Evolutionary conservation across 2,113 vertebrate genomes (phyloP), one percentile per base, ranked within the genome.

Genomic region (Corythornis cristatus): DNA sequence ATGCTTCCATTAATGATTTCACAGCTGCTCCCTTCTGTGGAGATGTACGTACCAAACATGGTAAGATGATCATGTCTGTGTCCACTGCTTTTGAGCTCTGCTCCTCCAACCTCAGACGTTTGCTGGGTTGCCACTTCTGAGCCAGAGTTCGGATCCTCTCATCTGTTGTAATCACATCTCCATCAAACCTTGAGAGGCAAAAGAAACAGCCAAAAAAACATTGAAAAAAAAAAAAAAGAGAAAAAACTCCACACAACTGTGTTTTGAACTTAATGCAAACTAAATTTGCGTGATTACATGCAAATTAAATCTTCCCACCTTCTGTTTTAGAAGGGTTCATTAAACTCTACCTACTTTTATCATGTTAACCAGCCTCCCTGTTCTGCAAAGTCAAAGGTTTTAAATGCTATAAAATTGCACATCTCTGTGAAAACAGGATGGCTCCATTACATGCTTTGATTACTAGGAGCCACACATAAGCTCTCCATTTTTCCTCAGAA

Each of bases 21-120:
- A 43, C 70, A 72, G 5, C 7, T 13, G 10, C 33, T 87, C 9
- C 19, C 79, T 46, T 84, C n/a, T 45, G 58, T 6, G 46, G 73
- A 42, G 67, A 50, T 3, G 7, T 4, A 93, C 97, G 35, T 97
- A 99, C 99, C 98, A 98, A 95, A 56, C 99, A 99, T 0, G 99
- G 98, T 12, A 99, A 96, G 86, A 99, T 98, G 53, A 99, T 98
- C 98, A 99, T 99, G 83, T 99, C 99, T 6, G 99, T 99, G 82
- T 99, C 99, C 88, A 99, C 98, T 1, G 99, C 99, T 95, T 99
- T 99, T 51, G 98, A 97, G 29, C 97, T 99, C 85, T 98, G 98
- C 85, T 99, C 99, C 70, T 99, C 99, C 21, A 98, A 96, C 68
- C 97, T 98, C 80, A 97, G 66, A 50, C 98, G 97, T 91, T 98